Conservation (phyloP, 2,888 invertebrate species). For the Kryphioiulus occultus region DNA sequence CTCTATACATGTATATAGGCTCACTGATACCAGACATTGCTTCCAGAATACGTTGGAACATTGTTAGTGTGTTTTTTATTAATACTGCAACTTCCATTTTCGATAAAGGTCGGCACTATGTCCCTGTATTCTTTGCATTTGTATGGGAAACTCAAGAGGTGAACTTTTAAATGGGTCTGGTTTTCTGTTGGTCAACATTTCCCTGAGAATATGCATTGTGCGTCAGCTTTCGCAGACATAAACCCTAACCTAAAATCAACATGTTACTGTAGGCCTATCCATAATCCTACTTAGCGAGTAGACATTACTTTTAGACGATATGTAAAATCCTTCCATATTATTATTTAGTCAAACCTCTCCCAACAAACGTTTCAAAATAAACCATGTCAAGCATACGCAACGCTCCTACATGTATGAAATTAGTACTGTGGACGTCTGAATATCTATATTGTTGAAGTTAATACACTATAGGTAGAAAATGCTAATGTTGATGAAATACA, state of each 20-base stretch:
- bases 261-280: not conserved
- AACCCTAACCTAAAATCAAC: constrained; percentile 12
- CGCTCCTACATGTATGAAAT: not conserved
- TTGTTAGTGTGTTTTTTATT: not conserved
- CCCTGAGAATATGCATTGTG: not conserved
- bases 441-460: not conserved
- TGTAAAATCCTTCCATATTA: not conserved
- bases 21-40: not conserved
- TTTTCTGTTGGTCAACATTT: not conserved
- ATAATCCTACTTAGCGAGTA: not conserved
- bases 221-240: not conserved
- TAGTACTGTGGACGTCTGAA: not conserved
- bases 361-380: not conserved
- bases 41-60: not conserved
- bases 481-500: not conserved
- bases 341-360: not conserved
- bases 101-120: not conserved
- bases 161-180: not conserved
- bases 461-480: not conserved
- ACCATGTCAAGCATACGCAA: constrained; percentile 8
- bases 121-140: not conserved
- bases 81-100: not conserved
- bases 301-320: not conserved
- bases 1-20: too few relatives aligned
- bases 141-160: not conserved